A percentile compares a stretch with the other conserved stretches of the same genome.
phyloP scores from a whole-genome alignment of 2,888 invertebrate species.

The Cheilosia vulpina region DNA sequence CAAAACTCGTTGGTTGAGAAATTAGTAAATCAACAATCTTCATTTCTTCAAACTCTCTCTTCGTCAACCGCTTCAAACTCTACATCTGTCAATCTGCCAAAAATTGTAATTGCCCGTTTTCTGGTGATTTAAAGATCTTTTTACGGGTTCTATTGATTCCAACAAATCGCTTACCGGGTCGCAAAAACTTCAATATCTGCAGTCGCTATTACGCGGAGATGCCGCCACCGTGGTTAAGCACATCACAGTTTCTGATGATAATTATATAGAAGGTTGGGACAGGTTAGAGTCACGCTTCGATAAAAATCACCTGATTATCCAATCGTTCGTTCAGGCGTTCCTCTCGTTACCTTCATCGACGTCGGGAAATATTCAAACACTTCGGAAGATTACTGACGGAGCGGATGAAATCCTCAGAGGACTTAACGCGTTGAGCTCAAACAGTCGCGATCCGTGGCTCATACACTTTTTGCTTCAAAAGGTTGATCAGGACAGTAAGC shows the following conservation, averaged over 20 bases:
- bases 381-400: slow-evolving; percentile 20
- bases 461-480: slow-evolving; percentile 24
- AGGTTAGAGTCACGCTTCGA: slow-evolving; percentile 36
- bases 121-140: background rate
- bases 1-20: no score
- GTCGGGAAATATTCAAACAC: slow-evolving; percentile 7
- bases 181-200: slow-evolving; percentile 4
- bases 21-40: no score
- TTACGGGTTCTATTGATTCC: background rate
- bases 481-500: slow-evolving; percentile 25
- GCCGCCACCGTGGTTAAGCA: slow-evolving; percentile 54
- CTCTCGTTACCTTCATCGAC: slow-evolving; percentile 7
- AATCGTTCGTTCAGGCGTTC: slow-evolving; percentile 25
- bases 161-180: background rate
- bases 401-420: slow-evolving; percentile 14
- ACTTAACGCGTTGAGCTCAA: background rate
- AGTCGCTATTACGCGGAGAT: slow-evolving; percentile 37
- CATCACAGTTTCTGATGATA: slow-evolving; percentile 53
- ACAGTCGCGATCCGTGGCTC: slow-evolving; percentile 28
- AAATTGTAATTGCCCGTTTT: no score
- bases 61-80: no score
- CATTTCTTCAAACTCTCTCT: no score
- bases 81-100: no score
- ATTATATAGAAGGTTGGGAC: slow-evolving; percentile 48
- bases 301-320: background rate